A percentile compares a stretch with the other conserved stretches of the same genome.
Conservation (phyloP, 2,888 invertebrate genomes). For the Synanthedon andrenaeformis region DNA sequence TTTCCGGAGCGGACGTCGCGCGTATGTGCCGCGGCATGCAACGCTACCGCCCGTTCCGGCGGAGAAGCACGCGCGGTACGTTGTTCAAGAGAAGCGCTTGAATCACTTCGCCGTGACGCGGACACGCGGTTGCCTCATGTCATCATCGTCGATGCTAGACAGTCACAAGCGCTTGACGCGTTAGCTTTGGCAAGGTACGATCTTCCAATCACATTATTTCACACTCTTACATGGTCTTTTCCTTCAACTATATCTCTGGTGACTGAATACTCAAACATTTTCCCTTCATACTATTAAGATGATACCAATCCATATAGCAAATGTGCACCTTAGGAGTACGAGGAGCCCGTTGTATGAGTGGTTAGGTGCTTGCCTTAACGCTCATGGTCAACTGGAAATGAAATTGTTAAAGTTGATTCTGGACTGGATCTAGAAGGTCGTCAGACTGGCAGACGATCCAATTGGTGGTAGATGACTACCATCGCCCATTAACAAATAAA, state of each 20-base stretch:
- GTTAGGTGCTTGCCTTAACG: too few species aligned
- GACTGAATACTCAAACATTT: neutral
- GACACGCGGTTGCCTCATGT: slow-evolving; percentile 71
- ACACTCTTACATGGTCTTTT: neutral
- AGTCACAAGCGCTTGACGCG: slow-evolving; percentile 71
- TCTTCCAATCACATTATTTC: slow-evolving; percentile 10
- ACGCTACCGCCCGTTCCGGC: slow-evolving; percentile 71
- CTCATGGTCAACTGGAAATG: too few species aligned
- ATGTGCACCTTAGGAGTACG: too few species aligned
- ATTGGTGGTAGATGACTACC: too few species aligned
- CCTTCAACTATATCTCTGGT: neutral
- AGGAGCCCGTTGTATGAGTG: too few species aligned
- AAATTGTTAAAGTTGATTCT: too few species aligned
- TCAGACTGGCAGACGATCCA: too few species aligned
- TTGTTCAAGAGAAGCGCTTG: slow-evolving; percentile 66
- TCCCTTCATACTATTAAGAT: too few species aligned
- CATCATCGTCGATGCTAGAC: slow-evolving; percentile 74
- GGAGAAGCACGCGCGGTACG: slow-evolving; percentile 70
- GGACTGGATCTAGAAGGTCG: too few species aligned
- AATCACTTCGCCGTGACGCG: slow-evolving; percentile 52
- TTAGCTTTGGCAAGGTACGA: slow-evolving; percentile 73
- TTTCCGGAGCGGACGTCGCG: slow-evolving; percentile 75
- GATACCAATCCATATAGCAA: too few species aligned
- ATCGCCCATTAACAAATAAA: too few species aligned
- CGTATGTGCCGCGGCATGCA: slow-evolving; percentile 75